These are phyloP conservation scores for Muricea muricata DNA, from an alignment of 92 coral and sea anemone species.

Conservation along the genomic window DNA sequence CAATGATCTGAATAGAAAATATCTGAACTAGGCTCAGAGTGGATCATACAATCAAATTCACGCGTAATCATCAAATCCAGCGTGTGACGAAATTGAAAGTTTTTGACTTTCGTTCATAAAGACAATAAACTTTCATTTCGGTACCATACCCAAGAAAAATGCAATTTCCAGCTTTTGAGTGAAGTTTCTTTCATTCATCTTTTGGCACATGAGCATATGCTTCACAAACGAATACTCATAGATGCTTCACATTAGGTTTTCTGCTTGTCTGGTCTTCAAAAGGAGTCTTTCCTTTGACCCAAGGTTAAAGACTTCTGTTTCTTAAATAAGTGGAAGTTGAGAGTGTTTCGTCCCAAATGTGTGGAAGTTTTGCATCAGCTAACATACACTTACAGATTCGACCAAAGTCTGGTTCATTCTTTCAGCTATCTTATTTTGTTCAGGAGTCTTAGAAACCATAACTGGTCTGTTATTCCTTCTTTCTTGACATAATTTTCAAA, in stretches of 20 bases:
- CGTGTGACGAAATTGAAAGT: too few relatives aligned
- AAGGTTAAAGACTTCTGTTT: conserved; percentile 63
- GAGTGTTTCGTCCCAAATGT: not conserved
- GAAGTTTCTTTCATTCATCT: not conserved
- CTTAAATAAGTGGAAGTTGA: conserved; percentile 12
- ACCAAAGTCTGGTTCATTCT: not conserved
- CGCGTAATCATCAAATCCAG: conserved; percentile 27
- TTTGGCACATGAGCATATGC: not conserved
- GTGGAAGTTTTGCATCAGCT: not conserved
- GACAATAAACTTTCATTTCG: conserved; percentile 59
- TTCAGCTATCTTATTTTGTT: too few relatives aligned
- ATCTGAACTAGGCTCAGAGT: conserved; percentile 26
- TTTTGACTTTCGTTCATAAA: too few relatives aligned
- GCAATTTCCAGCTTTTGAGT: conserved; percentile 54
- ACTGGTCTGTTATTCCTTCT: not conserved
- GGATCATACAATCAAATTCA: conserved; percentile 41
- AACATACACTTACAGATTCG: not conserved
- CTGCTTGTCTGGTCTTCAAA: conserved; percentile 55
- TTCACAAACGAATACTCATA: conserved; percentile 9
- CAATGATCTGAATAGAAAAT: conserved; percentile 26
- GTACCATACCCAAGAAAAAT: conserved; percentile 45
- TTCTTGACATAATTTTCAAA: conserved; percentile 35
- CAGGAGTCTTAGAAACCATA: too few relatives aligned
- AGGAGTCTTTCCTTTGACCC: conserved; percentile 57
- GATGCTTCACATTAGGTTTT: conserved; percentile 47